Conservation (phyloP, 92 coral and sea anemone species). For the Zoanthus sansibaricus region DNA sequence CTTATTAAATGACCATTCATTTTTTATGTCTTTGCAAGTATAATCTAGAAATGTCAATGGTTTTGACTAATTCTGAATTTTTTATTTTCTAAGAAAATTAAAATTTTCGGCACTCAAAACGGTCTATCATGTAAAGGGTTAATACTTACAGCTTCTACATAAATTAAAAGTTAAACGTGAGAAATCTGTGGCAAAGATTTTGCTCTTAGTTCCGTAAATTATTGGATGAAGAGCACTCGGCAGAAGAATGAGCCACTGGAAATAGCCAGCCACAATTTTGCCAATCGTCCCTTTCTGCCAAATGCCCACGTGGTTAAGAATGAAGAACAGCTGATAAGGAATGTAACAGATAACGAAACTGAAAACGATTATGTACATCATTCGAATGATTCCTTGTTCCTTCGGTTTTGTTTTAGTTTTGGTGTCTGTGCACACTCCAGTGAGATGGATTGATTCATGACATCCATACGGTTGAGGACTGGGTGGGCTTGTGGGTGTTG, state of each 20-base stretch:
- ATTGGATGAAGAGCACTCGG: conserved; percentile 37
- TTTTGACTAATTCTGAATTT: too few relatives aligned
- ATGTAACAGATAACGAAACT: conserved; percentile 73
- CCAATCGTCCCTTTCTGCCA: conserved; percentile 38
- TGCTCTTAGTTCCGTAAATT: conserved; percentile 32
- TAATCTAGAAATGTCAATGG: too few relatives aligned
- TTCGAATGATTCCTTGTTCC: conserved; percentile 73
- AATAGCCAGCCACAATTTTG: conserved; percentile 16
- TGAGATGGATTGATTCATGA: conserved; percentile 12
- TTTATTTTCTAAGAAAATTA: too few relatives aligned
- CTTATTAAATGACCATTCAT: too few relatives aligned
- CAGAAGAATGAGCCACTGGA: conserved; percentile 29
- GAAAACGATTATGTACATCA: conserved; percentile 83
- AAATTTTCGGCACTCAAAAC: too few relatives aligned
- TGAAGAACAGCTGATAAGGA: conserved; percentile 72
- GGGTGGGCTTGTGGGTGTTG: background rate
- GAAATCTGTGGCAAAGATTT: conserved; percentile 24
- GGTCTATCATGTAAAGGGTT: too few relatives aligned
- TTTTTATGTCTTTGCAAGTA: too few relatives aligned
- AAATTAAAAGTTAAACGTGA: background rate
- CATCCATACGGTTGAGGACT: background rate
- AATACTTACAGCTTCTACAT: background rate
- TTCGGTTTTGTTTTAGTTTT: conserved; percentile 25
- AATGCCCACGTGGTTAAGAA: conserved; percentile 41
- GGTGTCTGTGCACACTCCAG: conserved; percentile 2